Percentiles rank a stretch among this genome's conserved stretches.
Evolutionary conservation across 2,888 invertebrate species (phyloP).

Genomic region (Phasia obesa): DNA sequence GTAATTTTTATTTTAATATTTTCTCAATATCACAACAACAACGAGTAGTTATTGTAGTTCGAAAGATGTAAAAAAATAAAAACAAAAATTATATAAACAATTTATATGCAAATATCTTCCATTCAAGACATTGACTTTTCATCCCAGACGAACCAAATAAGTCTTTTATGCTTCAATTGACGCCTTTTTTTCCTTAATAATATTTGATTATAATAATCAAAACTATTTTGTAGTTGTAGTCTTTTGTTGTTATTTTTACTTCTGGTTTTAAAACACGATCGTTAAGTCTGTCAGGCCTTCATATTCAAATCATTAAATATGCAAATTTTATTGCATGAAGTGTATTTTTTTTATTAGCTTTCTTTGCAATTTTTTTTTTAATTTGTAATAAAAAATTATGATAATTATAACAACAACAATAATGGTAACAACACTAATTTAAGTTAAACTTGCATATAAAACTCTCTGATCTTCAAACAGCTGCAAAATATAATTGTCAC

Average conservation of each 20-base stretch:
- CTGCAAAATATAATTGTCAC: too few relatives aligned
- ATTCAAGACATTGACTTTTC: slow-evolving; percentile 56
- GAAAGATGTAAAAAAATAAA: neutral
- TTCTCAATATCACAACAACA: slow-evolving; percentile 24
- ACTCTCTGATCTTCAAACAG: too few relatives aligned
- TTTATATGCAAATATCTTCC: slow-evolving; percentile 54
- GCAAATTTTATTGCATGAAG: slow-evolving; percentile 17
- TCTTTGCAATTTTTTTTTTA: slow-evolving; percentile 3
- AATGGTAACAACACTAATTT: too few relatives aligned
- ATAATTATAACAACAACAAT: too few relatives aligned
- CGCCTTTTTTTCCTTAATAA: slow-evolving; percentile 25
- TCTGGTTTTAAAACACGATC: too few relatives aligned
- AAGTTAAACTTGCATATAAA: neutral
- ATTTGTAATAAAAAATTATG: slow-evolving; percentile 2
- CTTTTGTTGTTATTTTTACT: slow-evolving; percentile 23
- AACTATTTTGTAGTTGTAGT: slow-evolving; percentile 24
- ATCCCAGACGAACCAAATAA: slow-evolving; percentile 36
- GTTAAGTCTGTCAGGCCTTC: slow-evolving; percentile 10
- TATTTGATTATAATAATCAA: slow-evolving; percentile 22
- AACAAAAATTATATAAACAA: slow-evolving; percentile 7
- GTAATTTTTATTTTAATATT: slow-evolving; percentile 23
- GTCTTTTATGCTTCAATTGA: slow-evolving; percentile 27
- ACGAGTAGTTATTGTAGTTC: neutral
- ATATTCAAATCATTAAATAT: slow-evolving; percentile 24
- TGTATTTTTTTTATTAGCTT: slow-evolving; percentile 15